Evolutionary conservation across 2,113 vertebrate genomes (phyloP), one percentile per base, ranked within the genome.

Genomic region (Nothocercus julius): DNA sequence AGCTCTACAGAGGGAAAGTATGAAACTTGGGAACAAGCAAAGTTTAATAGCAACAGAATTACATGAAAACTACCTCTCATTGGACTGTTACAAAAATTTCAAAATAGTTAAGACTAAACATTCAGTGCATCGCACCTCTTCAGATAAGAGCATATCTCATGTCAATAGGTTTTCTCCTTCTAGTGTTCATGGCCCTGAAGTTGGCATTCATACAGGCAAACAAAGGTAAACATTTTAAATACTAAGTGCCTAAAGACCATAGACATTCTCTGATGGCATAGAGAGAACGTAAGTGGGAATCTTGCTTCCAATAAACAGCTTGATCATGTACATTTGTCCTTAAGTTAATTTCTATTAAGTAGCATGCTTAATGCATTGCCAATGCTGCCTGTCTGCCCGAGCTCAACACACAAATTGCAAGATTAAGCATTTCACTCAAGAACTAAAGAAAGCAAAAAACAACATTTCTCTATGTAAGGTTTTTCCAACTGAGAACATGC

Each of bases 321-420:
- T 93, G 86, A 96, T 82, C 90, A 93, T 86, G 2, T 80, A 72
- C 95, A 92, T 97, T 98, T 97, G 97, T 97, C 97, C 98, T 98
- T 82, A 95, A 97, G 97, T 97, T 96, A 95, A 97, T 98, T 98
- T 97, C 98, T 98, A 94, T 94, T 89, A 97, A 96, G 96, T 97
- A 98, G 98, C 97, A 98, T 98, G 98, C 98, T 98, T 99, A 98
- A 98, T 98, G 98, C 98, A 99, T 98, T 98, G 98, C 98, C 98
- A 99, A 98, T 98, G 99, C 98, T 99, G 99, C 98, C 99, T 99
- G 99, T 99, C 99, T 99, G 99, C 98, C 98, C 98, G 97, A 98
- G 98, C 98, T 98, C 96, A 84, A 98, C 98, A 98, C 82, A 98
- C 90, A 98, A 97, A 97, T 87, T 93, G 97, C 97, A 97, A 89